A percentile compares a stretch with the other conserved stretches of the same genome.
Evolutionary conservation across 2,888 invertebrate species (phyloP).

Genomic region (Protodeltote pygarga): DNA sequence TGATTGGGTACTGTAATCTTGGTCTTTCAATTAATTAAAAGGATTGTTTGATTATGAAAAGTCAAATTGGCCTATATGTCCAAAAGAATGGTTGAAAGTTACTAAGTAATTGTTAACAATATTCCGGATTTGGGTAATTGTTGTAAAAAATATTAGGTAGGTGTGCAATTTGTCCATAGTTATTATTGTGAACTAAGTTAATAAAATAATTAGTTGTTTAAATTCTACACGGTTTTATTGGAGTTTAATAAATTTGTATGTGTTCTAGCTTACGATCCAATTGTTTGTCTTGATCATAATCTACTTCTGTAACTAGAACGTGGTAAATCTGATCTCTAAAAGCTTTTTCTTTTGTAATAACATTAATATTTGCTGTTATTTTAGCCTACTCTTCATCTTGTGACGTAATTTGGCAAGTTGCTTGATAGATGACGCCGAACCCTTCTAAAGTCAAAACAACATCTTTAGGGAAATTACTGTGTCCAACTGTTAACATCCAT

Average conservation of each 20-base stretch:
- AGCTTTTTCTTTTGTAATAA: constrained; percentile 16
- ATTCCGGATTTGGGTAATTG: constrained; percentile 1
- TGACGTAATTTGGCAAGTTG: constrained; percentile 47
- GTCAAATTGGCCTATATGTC: constrained; percentile 10
- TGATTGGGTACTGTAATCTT: too few species aligned
- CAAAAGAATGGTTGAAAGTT: constrained; percentile 21
- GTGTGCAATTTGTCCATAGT: not conserved
- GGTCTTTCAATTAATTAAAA: constrained; percentile 14
- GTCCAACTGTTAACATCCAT: constrained; percentile 40
- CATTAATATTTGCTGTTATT: constrained; percentile 33
- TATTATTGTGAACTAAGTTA: not conserved
- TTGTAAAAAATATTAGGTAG: not conserved
- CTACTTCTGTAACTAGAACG: too few species aligned
- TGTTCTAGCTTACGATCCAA: too few species aligned
- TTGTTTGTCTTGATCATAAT: too few species aligned
- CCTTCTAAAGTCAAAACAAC: constrained; percentile 42
- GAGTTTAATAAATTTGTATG: too few species aligned
- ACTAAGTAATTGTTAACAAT: constrained; percentile 11
- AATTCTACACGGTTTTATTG: not conserved
- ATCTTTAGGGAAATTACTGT: constrained; percentile 42
- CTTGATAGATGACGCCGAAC: constrained; percentile 46
- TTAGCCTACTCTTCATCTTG: constrained; percentile 24
- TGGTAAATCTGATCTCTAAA: not conserved
- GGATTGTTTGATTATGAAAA: constrained; percentile 15
- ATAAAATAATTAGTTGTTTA: too few species aligned